phyloP scores from a whole-genome alignment of 2,888 invertebrate genomes.

The Chrysolina oricalcia region DNA sequence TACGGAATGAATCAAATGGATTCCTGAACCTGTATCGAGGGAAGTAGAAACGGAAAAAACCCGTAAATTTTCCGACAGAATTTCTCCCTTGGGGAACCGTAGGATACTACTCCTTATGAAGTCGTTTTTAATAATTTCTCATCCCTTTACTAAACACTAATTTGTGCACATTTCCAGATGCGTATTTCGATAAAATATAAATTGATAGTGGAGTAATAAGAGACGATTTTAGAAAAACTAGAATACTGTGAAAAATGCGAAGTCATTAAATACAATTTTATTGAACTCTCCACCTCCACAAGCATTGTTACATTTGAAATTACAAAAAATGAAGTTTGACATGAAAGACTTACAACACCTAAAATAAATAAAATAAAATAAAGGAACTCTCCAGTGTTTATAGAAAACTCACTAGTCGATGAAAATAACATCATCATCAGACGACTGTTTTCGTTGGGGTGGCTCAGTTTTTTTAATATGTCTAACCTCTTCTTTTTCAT shows the following conservation, averaged over 20 bases:
- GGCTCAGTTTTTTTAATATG: background rate
- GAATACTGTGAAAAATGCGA: background rate
- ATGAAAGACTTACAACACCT: background rate
- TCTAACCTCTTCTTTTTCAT: background rate
- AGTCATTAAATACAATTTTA: background rate
- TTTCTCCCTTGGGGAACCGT: too few relatives aligned
- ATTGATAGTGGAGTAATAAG: too few relatives aligned
- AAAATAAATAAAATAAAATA: conserved; percentile 12
- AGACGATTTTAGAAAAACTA: too few relatives aligned
- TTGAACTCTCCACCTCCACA: background rate
- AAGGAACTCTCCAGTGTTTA: background rate
- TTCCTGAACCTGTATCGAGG: too few relatives aligned
- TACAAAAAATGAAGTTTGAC: background rate
- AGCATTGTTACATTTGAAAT: background rate
- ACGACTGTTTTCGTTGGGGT: conserved; percentile 23
- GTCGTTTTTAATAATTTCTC: too few relatives aligned
- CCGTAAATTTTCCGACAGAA: too few relatives aligned
- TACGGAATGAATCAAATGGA: too few relatives aligned
- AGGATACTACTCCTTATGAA: too few relatives aligned
- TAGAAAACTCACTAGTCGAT: conserved; percentile 34
- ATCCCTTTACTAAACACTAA: too few relatives aligned
- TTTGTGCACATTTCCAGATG: too few relatives aligned
- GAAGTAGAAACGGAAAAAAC: too few relatives aligned
- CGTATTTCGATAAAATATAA: too few relatives aligned
- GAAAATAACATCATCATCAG: conserved; percentile 64